Evolutionary conservation across 1,140 invertebrate species (phyloP).

Genomic region (Tyrophagus putrescentiae): DNA sequence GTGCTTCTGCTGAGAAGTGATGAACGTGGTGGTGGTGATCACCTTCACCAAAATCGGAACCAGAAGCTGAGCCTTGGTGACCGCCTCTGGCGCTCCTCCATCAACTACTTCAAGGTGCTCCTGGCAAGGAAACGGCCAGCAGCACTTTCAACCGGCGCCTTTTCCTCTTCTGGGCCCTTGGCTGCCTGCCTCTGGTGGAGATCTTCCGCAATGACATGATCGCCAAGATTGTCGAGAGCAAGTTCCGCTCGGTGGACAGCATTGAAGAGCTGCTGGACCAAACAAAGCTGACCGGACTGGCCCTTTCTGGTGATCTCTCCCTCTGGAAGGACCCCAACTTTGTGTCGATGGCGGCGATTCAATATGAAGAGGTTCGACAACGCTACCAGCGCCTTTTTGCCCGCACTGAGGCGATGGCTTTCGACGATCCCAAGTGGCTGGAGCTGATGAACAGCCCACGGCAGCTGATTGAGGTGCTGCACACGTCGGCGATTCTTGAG

Average conservation of each 20-base stretch:
- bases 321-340: background rate
- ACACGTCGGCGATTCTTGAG: background rate
- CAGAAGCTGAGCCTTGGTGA: background rate
- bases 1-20: background rate
- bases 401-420: background rate
- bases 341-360: background rate
- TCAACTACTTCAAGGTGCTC: constrained; percentile 1
- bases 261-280: background rate
- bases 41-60: background rate
- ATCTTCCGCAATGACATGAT: constrained; percentile 10
- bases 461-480: background rate
- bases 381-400: background rate
- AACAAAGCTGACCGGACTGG: background rate
- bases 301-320: background rate
- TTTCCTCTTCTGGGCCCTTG: background rate
- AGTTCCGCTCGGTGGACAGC: background rate
- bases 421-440: background rate
- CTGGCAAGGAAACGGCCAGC: background rate
- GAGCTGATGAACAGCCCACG: background rate
- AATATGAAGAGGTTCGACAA: background rate
- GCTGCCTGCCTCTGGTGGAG: constrained; percentile 2
- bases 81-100: background rate
- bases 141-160: background rate
- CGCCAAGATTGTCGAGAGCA: background rate
- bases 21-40: background rate